Evolutionary conservation across 2,113 vertebrate species (phyloP).

Genomic region (Osmerus mordax): DNA sequence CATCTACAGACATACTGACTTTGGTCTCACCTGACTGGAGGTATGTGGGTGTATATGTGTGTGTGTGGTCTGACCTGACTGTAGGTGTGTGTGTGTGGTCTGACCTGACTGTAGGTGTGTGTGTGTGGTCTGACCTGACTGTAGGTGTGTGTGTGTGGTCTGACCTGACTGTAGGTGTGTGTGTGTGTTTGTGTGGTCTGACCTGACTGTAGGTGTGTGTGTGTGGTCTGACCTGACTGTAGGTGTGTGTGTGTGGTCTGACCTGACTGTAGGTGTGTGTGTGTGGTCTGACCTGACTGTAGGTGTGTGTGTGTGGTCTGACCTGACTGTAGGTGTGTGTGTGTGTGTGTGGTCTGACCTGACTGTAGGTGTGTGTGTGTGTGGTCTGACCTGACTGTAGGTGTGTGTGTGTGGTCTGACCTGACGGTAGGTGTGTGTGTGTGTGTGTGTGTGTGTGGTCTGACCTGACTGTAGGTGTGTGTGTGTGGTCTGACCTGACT

Average conservation of each 20-base stretch:
- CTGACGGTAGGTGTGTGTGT: too few relatives aligned
- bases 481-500: too few relatives aligned
- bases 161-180: conserved; percentile 94
- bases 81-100: too few relatives aligned
- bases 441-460: not conserved
- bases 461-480: conserved; percentile 89
- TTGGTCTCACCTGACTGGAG: too few relatives aligned
- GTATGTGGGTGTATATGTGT: too few relatives aligned
- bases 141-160: not conserved
- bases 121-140: too few relatives aligned
- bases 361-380: conserved; percentile 72
- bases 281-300: conserved; percentile 48
- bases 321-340: too few relatives aligned
- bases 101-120: too few relatives aligned
- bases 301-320: conserved; percentile 47
- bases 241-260: conserved; percentile 63
- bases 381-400: too few relatives aligned
- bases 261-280: conserved; percentile 88
- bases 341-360: conserved; percentile 67
- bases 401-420: too few relatives aligned
- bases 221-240: conserved; percentile 82
- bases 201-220: conserved; percentile 95
- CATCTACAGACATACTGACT: too few relatives aligned
- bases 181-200: conserved; percentile 53
- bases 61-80: too few relatives aligned